Conservation (phyloP, 2,797 vertebrate species). For the Pterois miles region DNA sequence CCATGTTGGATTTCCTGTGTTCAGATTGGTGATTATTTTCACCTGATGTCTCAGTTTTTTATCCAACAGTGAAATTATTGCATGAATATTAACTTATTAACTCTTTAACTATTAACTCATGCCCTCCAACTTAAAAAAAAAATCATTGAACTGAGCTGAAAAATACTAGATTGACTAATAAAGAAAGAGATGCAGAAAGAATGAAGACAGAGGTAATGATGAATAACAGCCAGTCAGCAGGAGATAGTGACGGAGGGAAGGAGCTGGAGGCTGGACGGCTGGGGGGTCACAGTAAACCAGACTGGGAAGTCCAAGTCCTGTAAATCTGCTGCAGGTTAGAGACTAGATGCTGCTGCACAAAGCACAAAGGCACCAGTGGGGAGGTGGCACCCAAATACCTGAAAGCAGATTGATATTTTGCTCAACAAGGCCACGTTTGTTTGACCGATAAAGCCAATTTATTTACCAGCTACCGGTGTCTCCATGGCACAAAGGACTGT, state of each 20-base stretch:
- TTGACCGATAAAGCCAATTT: slow-evolving; percentile 56
- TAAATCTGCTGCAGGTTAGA: slow-evolving; percentile 9
- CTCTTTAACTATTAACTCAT: not conserved
- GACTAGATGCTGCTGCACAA: slow-evolving; percentile 4
- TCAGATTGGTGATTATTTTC: no score
- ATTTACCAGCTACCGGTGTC: slow-evolving; percentile 63
- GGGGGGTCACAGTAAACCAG: slow-evolving; percentile 11
- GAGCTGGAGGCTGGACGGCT: not conserved
- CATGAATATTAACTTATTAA: not conserved
- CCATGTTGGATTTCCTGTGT: no score
- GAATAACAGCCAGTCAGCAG: not conserved
- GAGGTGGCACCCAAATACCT: slow-evolving; percentile 68
- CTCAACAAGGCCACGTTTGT: slow-evolving; percentile 67
- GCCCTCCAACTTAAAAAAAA: not conserved
- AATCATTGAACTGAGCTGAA: not conserved
- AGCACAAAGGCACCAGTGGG: slow-evolving; percentile 38
- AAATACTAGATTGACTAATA: not conserved
- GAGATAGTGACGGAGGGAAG: not conserved
- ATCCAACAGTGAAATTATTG: no score
- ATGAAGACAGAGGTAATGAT: not conserved
- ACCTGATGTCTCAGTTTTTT: no score
- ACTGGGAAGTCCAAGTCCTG: slow-evolving; percentile 15
- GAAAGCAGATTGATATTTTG: slow-evolving; percentile 63
- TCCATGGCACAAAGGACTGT: slow-evolving; percentile 54
- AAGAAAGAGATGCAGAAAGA: not conserved